Evolutionary conservation across 92 coral and sea anemone genomes (phyloP).

Genomic region (Umimayanthus kanabou): DNA sequence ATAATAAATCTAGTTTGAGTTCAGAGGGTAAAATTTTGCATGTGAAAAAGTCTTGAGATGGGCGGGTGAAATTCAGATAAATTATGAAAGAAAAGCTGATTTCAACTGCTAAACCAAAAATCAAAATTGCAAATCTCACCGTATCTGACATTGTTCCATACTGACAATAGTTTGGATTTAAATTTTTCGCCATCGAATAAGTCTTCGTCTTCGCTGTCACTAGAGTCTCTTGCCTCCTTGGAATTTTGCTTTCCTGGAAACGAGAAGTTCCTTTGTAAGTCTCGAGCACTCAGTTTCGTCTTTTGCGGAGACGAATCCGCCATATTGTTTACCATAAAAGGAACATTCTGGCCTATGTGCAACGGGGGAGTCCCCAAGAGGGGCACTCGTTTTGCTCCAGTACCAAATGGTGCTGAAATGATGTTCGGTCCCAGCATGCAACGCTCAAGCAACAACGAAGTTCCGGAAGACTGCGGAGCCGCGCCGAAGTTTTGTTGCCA

Average conservation of each 20-base stretch:
- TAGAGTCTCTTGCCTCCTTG: conserved; percentile 61
- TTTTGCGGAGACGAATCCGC: conserved; percentile 42
- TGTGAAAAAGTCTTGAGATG: not conserved
- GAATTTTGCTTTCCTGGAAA: conserved; percentile 52
- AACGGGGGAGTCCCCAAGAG: not conserved
- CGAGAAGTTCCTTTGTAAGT: conserved; percentile 22
- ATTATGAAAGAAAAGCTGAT: not conserved
- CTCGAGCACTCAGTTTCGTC: not conserved
- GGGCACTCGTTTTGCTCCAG: not conserved
- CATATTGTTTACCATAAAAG: conserved; percentile 19
- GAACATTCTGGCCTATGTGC: not conserved
- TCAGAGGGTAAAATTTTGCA: too few relatives aligned
- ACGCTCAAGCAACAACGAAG: not conserved
- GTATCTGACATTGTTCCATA: conserved; percentile 92
- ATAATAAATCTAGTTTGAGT: not conserved
- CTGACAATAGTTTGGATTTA: conserved; percentile 77
- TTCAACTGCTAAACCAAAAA: not conserved
- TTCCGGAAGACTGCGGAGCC: conserved; percentile 33
- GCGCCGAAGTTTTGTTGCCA: conserved; percentile 31
- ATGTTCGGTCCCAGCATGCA: too few relatives aligned
- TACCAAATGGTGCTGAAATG: too few relatives aligned
- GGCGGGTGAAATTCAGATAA: not conserved
- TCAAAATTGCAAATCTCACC: conserved; percentile 53
- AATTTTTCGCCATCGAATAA: conserved; percentile 90
- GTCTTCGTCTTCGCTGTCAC: conserved; percentile 87